These are phyloP conservation scores for Columba livia DNA, from an alignment of 2,113 vertebrate genomes.

Conservation along the genomic window DNA sequence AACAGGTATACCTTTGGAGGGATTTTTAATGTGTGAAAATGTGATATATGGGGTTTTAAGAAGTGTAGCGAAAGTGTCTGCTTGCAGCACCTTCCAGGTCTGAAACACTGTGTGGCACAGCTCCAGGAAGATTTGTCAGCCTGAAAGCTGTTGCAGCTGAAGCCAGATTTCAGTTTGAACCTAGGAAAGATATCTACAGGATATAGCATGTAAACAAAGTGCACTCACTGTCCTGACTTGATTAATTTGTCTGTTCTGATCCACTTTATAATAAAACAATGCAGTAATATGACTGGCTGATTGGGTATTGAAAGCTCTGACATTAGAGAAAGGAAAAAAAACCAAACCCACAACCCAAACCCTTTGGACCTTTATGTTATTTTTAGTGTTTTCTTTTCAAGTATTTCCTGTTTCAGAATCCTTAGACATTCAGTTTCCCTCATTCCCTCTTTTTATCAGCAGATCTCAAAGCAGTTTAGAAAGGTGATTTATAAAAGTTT, in stretches of 20 bases:
- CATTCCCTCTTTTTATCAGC: not conserved
- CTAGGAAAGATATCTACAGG: not conserved
- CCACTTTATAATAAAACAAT: not conserved
- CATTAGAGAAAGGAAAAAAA: not conserved
- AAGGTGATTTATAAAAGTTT: not conserved
- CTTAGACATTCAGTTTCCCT: not conserved
- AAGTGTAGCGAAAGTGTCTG: not conserved
- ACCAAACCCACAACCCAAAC: rapidly evolving
- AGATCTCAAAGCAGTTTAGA: not conserved
- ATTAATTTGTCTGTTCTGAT: not conserved
- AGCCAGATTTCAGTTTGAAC: not conserved
- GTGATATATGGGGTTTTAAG: not conserved
- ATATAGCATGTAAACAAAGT: not conserved
- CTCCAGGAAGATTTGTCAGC: constrained; percentile 9
- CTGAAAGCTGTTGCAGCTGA: constrained; percentile 27
- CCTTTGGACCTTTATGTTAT: not conserved
- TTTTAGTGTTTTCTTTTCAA: not conserved
- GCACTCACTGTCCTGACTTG: not conserved
- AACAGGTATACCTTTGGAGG: not conserved
- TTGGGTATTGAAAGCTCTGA: not conserved
- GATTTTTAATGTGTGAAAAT: not conserved
- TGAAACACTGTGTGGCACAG: not conserved
- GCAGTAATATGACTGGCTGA: not conserved
- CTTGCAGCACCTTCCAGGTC: not conserved
- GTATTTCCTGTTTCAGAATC: not conserved